Conservation (phyloP, 2,113 vertebrate genomes). For the Mesitornis unicolor region DNA sequence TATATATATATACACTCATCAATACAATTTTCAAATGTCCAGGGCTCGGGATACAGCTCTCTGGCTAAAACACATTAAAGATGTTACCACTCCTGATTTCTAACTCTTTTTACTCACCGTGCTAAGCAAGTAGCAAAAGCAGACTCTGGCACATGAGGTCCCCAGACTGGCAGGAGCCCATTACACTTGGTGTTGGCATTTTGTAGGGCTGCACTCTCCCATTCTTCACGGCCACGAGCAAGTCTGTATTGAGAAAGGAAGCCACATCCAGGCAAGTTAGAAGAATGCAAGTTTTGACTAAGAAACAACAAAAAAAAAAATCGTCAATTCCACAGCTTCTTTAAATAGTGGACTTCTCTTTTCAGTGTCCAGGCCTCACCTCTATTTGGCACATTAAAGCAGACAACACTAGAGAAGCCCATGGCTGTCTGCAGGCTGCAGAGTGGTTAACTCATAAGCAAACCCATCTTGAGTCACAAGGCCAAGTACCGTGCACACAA, state of each 20-base stretch:
- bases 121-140: constrained; percentile 98
- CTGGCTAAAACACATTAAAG: not conserved
- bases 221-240: constrained; percentile 94
- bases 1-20: not conserved
- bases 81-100: not conserved
- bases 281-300: not conserved
- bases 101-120: constrained; percentile 72
- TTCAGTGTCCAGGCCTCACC: not conserved
- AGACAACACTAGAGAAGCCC: not conserved
- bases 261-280: not conserved
- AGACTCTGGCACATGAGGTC: constrained; percentile 96
- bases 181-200: constrained; percentile 99
- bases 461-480: not conserved
- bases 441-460: not conserved
- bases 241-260: constrained; percentile 69
- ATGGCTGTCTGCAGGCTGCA: not conserved
- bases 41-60: not conserved
- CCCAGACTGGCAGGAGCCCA: constrained; percentile 96
- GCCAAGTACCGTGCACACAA: not conserved
- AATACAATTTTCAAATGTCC: not conserved
- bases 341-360: not conserved
- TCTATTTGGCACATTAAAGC: not conserved
- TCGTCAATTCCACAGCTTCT: not conserved
- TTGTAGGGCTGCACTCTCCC: constrained; percentile 96
- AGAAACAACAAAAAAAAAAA: not conserved